phyloP scores from a whole-genome alignment of 2,113 vertebrate species.

The Tor tambroides region DNA sequence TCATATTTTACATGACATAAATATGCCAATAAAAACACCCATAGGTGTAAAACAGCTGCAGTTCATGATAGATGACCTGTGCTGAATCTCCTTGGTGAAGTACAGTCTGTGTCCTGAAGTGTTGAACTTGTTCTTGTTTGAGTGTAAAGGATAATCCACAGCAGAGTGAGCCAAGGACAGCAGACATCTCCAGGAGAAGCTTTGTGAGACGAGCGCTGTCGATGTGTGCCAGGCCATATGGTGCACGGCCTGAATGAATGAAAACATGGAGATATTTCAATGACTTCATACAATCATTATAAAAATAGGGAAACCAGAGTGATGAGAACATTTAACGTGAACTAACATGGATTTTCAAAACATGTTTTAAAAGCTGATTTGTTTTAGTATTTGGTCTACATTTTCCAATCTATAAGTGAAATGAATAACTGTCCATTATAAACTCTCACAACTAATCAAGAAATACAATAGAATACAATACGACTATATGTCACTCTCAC shows the following conservation, averaged over 20 bases:
- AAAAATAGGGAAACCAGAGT: background rate
- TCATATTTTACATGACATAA: background rate
- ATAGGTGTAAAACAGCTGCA: background rate
- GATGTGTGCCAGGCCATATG: slow-evolving; percentile 2
- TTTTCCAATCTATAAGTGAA: background rate
- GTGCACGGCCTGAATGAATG: background rate
- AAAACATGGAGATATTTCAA: background rate
- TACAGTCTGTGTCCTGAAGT: background rate
- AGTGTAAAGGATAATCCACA: background rate
- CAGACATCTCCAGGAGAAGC: background rate
- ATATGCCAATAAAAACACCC: too few relatives aligned
- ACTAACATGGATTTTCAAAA: background rate
- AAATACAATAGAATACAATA: too few relatives aligned
- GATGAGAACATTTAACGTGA: background rate
- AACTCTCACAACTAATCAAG: background rate
- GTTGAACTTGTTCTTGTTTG: background rate
- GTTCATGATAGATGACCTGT: background rate
- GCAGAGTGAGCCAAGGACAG: background rate
- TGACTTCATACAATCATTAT: background rate
- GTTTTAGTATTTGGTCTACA: background rate
- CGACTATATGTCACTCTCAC: background rate
- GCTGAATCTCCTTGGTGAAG: background rate
- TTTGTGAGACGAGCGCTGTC: background rate
- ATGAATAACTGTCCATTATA: background rate
- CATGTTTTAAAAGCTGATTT: background rate